Evolutionary conservation across 2,888 invertebrate species (phyloP), one percentile per base, ranked within the genome.

Genomic region (Microctonus hyperodae): DNA sequence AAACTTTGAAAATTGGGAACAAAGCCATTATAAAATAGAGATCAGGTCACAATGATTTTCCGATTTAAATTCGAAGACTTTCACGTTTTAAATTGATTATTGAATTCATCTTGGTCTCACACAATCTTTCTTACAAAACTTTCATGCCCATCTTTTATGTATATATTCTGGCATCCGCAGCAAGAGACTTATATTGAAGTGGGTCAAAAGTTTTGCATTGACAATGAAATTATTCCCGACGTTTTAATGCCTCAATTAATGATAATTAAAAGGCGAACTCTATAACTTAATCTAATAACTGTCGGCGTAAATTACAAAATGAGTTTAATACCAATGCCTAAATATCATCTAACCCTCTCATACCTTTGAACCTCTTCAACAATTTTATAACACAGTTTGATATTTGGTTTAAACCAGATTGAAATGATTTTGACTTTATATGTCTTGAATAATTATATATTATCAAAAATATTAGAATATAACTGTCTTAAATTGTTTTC

Each of bases 181-280:
- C 13, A 4, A 44, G 31, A 48, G 33, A 25, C 16, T 20, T 33
- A 48, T 28, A 25, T 33, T 51, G 35, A 67, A 67, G 57, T 67
- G 37, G 66, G 66, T 67, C 66, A 62, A 35, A 57, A 57, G 66
- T 62, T 67, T 67, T 65, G 50, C 50, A 28, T 40, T 9, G 16
- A 25, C 50, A 50, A 62, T 62, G 31, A 28, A 62, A 62, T 62
- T 62, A 62, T 67, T 62, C 57, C 16, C 28, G 56, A 37, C 20
- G 44, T 28, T 55, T 35, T 44, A 20, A 48, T 50, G 56, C 50
- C 50, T 62, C 62, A 62, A 56, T 67, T 51, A 57, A 62, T 44
- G 57, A 67, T 67, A 67, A 67, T 67, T 67, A 40, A 67, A 62
- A 57, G 62, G 35, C 37, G 57, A 58, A n/a, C 35, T 44, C 9